phyloP scores from a whole-genome alignment of 2,113 vertebrate genomes.

The Callospermophilus lateralis region DNA sequence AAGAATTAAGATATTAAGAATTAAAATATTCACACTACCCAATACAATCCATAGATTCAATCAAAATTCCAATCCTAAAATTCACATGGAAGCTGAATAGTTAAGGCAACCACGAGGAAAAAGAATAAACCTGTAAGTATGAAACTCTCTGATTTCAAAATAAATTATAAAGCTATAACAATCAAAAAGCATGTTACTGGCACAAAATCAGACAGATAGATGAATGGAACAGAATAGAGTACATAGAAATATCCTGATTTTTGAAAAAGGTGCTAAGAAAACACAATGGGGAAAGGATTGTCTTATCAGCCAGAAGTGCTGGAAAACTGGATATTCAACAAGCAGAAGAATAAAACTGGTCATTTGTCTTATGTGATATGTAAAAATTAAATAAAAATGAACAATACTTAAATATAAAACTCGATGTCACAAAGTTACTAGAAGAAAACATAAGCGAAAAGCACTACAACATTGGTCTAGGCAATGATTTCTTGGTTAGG shows the following conservation, averaged over 20 bases:
- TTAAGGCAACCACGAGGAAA: background rate
- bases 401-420: background rate
- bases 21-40: background rate
- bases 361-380: background rate
- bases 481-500: too few species aligned
- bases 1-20: background rate
- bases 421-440: too few species aligned
- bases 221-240: background rate
- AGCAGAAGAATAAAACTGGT: too few species aligned
- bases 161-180: background rate
- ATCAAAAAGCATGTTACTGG: background rate
- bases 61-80: background rate
- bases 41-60: background rate
- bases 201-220: background rate
- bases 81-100: background rate
- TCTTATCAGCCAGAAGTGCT: too few species aligned
- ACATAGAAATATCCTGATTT: background rate
- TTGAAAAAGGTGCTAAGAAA: too few species aligned
- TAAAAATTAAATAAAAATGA: background rate
- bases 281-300: too few species aligned
- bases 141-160: background rate
- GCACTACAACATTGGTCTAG: too few species aligned
- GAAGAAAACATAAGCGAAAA: too few species aligned
- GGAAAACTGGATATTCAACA: too few species aligned
- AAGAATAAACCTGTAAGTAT: background rate